A percentile compares a stretch with the other conserved stretches of the same genome.
Evolutionary conservation across 2,113 vertebrate species (phyloP).

Genomic region (Aptenodytes patagonicus): DNA sequence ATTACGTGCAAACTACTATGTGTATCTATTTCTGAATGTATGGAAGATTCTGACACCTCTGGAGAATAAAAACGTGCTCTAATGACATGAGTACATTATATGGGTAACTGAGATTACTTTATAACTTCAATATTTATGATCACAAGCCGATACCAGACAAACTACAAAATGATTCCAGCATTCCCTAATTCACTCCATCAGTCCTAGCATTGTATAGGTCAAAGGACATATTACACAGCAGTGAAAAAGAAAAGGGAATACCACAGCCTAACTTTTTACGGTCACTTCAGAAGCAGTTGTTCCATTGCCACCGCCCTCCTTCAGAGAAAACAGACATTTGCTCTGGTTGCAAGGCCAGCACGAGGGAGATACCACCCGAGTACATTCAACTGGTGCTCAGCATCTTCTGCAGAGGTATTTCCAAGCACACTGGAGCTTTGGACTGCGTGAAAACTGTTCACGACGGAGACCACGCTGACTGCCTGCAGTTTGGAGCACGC

Average conservation of each 20-base stretch:
- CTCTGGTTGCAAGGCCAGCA: not conserved
- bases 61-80: not conserved
- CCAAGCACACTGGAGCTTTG: not conserved
- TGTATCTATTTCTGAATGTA: not conserved
- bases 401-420: not conserved
- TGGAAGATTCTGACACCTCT: not conserved
- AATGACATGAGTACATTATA: not conserved
- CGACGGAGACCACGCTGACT: not conserved
- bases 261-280: not conserved
- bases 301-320: not conserved
- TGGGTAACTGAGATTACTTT: not conserved
- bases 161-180: not conserved
- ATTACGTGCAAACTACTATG: not conserved
- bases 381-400: not conserved
- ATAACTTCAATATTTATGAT: not conserved
- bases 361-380: accelerated
- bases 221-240: not conserved
- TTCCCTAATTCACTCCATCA: not conserved
- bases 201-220: not conserved
- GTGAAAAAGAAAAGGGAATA: not conserved
- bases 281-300: not conserved
- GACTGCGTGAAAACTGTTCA: not conserved
- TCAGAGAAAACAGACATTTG: not conserved
- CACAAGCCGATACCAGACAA: not conserved
- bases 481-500: not conserved